These are phyloP conservation scores for Apaloderma vittatum DNA, from an alignment of 2,113 vertebrate species.

Conservation along the genomic window DNA sequence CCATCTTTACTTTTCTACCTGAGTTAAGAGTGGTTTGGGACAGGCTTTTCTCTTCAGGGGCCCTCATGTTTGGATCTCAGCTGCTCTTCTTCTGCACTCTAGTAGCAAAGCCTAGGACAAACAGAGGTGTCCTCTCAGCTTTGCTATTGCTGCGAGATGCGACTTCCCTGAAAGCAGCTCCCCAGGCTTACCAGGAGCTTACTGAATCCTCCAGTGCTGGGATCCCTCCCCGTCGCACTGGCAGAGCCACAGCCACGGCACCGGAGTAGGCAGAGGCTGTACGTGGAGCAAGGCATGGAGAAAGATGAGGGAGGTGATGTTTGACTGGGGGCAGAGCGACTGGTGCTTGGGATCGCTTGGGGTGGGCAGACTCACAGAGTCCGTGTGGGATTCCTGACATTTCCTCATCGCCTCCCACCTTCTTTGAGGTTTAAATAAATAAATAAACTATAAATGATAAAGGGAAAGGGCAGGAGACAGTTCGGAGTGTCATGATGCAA, in stretches of 20 bases:
- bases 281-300: accelerated
- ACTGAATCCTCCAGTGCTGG: accelerated
- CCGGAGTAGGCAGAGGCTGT: background rate
- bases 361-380: background rate
- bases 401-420: background rate
- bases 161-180: accelerated
- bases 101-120: background rate
- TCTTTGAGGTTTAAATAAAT: background rate
- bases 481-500: background rate
- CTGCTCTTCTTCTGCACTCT: background rate
- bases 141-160: accelerated
- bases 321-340: accelerated
- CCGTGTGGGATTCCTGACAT: background rate
- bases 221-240: accelerated
- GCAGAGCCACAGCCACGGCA: accelerated
- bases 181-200: background rate
- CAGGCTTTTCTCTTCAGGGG: background rate
- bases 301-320: background rate
- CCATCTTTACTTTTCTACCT: background rate
- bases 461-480: background rate
- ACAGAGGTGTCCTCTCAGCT: background rate
- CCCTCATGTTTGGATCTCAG: accelerated
- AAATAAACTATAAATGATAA: constrained; percentile 5
- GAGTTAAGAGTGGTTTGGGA: accelerated
- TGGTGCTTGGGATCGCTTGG: accelerated